Evolutionary conservation across 2,888 invertebrate species (phyloP), one percentile per base, ranked within the genome.

Genomic region (Ecliptopera silaceata): DNA sequence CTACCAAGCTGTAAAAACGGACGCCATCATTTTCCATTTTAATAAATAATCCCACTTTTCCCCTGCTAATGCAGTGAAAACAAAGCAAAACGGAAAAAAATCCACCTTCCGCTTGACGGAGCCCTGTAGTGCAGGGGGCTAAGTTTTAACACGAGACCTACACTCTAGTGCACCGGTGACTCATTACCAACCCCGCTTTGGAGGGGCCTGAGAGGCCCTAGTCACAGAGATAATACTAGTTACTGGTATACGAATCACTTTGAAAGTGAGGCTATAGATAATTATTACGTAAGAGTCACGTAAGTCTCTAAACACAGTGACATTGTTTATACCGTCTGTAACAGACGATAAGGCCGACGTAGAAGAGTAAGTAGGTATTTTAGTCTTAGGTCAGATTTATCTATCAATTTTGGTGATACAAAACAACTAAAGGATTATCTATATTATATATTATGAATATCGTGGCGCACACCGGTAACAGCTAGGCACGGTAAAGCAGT

Each of bases 81-180:
- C 80, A 84, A 87, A 83, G 74, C 64, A 67, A 77, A 73, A 74
- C n/a, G n/a, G 81, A 61, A 66, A 85, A 87, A 86, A 85, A 70
- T 74, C 66, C 72, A 75, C 73, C 78, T 87, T 88, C 82, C 85
- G 80, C 87, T 70, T 77, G 80, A 81, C 74, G 79, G 75, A 82
- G 79, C 76, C 73, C 71, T 85, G 77, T 79, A 89, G 86, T 80
- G 80, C 72, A 71, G 73, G 82, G 86, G 80, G 78, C 75, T 69
- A 76, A 86, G 84, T 82, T 86, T 86, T 80, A 84, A 82, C 84
- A 79, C 83, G 70, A 77, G 88, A 90, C 90, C 90, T 90, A 89
- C 86, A 89, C 85, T 90, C 86, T 88, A 89, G 90, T 90, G 88
- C 88, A 82, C 88, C 77, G 85, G 88, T 87, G 82, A 89, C 90